Evolutionary conservation across 1,140 invertebrate genomes (phyloP).

Genomic region (Thalassaphorura encarpata): DNA sequence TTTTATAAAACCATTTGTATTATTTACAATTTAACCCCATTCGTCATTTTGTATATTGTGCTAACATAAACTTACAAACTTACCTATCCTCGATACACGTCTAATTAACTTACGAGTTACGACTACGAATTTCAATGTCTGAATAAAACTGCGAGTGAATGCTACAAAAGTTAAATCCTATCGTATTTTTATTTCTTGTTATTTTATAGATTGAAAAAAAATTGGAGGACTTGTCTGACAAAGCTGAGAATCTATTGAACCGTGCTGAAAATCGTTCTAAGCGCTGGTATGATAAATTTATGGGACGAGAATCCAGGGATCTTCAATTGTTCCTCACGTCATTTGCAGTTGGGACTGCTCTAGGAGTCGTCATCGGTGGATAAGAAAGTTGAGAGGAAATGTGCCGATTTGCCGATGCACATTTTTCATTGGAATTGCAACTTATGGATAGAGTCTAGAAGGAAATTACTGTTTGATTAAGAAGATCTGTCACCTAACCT

Average conservation of each 20-base stretch:
- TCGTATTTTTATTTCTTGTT: constrained; percentile 48
- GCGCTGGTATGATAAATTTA: constrained; percentile 58
- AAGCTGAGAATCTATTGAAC: constrained; percentile 58
- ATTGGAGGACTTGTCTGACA: constrained; percentile 64
- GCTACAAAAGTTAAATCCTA: not conserved
- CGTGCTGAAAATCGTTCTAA: constrained; percentile 54
- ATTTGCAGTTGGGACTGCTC: constrained; percentile 58
- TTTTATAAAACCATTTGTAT: too few species aligned
- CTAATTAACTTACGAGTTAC: not conserved
- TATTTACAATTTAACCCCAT: too few species aligned
- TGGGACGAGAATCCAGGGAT: constrained; percentile 54
- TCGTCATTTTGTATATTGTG: not conserved
- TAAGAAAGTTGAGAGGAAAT: too few species aligned
- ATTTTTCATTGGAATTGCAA: too few species aligned
- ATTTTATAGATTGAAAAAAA: constrained; percentile 62
- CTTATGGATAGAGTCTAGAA: too few species aligned
- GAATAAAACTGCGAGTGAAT: not conserved
- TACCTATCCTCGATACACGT: not conserved
- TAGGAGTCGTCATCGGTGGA: constrained; percentile 43
- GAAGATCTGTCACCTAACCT: too few species aligned
- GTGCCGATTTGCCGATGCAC: too few species aligned
- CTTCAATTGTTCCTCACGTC: constrained; percentile 62
- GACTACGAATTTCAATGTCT: not conserved
- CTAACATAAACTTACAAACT: not conserved
- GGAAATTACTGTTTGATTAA: too few species aligned